Base-by-base conservation (phyloP, 2,888 invertebrate genomes). In the Agrochola lota region DNA sequence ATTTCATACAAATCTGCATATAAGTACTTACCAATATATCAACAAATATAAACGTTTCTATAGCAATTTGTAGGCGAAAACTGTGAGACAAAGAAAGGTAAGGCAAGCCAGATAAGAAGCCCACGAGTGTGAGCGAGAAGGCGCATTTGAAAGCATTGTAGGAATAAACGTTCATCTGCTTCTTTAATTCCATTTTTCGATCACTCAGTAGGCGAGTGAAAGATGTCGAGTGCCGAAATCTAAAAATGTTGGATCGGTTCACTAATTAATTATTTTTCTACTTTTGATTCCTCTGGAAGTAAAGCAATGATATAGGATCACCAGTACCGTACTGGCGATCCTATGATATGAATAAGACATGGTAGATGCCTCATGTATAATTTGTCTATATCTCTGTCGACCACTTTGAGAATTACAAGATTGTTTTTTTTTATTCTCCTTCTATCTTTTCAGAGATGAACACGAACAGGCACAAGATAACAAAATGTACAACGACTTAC, bases 401-500 rank as follows among this genome's bases (percentile, higher is more conserved):
- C 20, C 63, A 43, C 9, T 23, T 63, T 9, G 20, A 62, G 20
- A 43, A 60, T 26, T 20, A 43, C 43, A 43, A 57, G 11, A n/a
- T 35, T n/a, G n/a, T n/a, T n/a, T n/a, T n/a, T 46, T 26, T 63
- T 46, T 60, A 59, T 63, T 35, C 20, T 60, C n/a, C 6, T 35
- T 2, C 2, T 64, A n/a, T 20, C 0, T 59, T 77, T 74, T 23
- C 84, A 96, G 96, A 59, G 95, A 95, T 43, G 95, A 96, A 57
- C 77, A 89, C 0, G 95, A 95, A 3, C 94, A 92, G 15, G 92
- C 91, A 17, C 91, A 91, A 17, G 95, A 95, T 74, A 94, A 90
- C 72, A 96, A 96, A 89, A 94, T 95, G 92, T 94, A 95, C 83
- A 92, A 91, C 49, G 95, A 95, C 64, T 89, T 95, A 7, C 96